phyloP scores from a whole-genome alignment of 2,888 invertebrate species.

The Trilocha varians region DNA sequence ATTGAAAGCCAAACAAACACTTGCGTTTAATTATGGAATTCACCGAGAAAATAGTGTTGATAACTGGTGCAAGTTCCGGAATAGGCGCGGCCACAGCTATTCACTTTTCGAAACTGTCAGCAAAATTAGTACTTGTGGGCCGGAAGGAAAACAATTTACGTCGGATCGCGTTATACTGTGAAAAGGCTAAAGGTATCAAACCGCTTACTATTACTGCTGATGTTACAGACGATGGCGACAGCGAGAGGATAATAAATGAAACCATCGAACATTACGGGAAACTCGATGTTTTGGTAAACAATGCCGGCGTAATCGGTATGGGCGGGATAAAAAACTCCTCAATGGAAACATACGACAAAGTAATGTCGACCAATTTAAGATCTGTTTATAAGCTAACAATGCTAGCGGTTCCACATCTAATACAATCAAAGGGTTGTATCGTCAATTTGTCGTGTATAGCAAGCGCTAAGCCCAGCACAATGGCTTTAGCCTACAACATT shows the following conservation, averaged over 20 bases:
- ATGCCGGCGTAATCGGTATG: conserved; percentile 84
- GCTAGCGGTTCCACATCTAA: conserved; percentile 87
- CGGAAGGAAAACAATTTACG: conserved; percentile 48
- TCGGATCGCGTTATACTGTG: conserved; percentile 58
- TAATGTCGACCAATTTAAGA: conserved; percentile 90
- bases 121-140: conserved; percentile 76
- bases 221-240: conserved; percentile 78
- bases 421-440: conserved; percentile 84
- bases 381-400: conserved; percentile 86
- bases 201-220: conserved; percentile 76
- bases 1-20: conserved; percentile 10
- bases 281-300: conserved; percentile 86
- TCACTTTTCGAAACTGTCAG: conserved; percentile 77
- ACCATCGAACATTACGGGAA: conserved; percentile 80
- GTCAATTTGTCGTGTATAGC: conserved; percentile 94
- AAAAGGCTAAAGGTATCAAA: conserved; percentile 68
- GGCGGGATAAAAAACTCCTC: conserved; percentile 87
- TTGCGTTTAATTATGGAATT: conserved; percentile 62
- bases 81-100: conserved; percentile 82
- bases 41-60: conserved; percentile 74
- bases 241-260: conserved; percentile 76
- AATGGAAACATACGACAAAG: conserved; percentile 86
- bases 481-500: conserved; percentile 88
- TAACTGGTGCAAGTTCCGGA: conserved; percentile 83
- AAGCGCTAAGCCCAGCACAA: conserved; percentile 77